Evolutionary conservation across 2,797 vertebrate genomes (phyloP).

Genomic region (Gobio occitaniae): DNA sequence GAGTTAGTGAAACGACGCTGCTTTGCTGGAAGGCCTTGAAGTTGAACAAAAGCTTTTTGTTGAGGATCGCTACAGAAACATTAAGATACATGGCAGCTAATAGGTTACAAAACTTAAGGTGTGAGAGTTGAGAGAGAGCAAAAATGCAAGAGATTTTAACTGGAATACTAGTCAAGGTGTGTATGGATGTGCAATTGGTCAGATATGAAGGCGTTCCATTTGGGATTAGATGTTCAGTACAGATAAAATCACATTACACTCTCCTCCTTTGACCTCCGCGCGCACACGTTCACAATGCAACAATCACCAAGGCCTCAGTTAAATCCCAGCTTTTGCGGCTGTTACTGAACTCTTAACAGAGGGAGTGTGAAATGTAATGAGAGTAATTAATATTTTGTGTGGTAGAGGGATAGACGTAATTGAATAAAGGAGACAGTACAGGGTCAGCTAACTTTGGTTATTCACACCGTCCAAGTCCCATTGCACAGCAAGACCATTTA

Average conservation of each 20-base stretch:
- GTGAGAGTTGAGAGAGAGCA: slow-evolving; percentile 11
- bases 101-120: slow-evolving; percentile 35
- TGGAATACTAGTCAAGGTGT: slow-evolving; percentile 33
- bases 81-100: slow-evolving; percentile 36
- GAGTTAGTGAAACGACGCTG: slow-evolving; percentile 50
- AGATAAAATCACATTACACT: slow-evolving; percentile 69
- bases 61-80: slow-evolving; percentile 38
- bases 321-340: slow-evolving; percentile 70
- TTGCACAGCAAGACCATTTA: slow-evolving; percentile 53
- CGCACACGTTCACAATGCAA: slow-evolving; percentile 17
- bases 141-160: slow-evolving; percentile 1
- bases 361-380: slow-evolving; percentile 78
- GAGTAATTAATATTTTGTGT: slow-evolving; percentile 77
- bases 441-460: slow-evolving; percentile 69
- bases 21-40: slow-evolving; percentile 39
- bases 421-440: slow-evolving; percentile 64
- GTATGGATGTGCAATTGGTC: slow-evolving; percentile 49
- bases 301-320: slow-evolving; percentile 77
- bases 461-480: slow-evolving; percentile 53
- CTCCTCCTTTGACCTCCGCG: slow-evolving; percentile 52
- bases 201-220: slow-evolving; percentile 70
- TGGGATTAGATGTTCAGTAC: slow-evolving; percentile 78
- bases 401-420: slow-evolving; percentile 71
- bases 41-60: slow-evolving; percentile 46
- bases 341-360: slow-evolving; percentile 77